Evolutionary conservation across 2,888 invertebrate species (phyloP).

Genomic region (Luperina nickerlii): DNA sequence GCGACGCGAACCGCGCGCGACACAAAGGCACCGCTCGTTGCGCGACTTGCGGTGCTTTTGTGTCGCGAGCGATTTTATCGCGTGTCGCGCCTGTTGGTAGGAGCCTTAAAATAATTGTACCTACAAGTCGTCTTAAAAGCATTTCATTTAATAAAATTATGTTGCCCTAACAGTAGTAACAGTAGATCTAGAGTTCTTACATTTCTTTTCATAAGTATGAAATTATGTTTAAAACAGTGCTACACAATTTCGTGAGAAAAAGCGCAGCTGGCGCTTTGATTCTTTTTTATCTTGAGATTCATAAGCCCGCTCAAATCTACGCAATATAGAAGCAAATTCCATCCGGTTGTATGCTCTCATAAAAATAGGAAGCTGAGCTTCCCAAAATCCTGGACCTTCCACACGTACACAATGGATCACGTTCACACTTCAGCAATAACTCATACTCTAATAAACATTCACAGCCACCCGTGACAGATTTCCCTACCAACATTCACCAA

Average conservation of each 20-base stretch:
- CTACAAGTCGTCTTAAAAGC: background rate
- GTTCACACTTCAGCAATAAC: slow-evolving; percentile 51
- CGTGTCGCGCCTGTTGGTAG: too few relatives aligned
- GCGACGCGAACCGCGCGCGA: too few relatives aligned
- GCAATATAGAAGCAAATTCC: slow-evolving; percentile 38
- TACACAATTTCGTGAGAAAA: slow-evolving; percentile 9
- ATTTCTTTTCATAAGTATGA: background rate
- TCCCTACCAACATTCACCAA: slow-evolving; percentile 39
- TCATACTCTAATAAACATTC: slow-evolving; percentile 58
- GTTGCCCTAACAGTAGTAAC: background rate
- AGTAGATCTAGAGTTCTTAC: background rate
- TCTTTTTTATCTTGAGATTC: slow-evolving; percentile 10
- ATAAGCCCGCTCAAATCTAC: slow-evolving; percentile 17
- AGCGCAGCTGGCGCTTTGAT: slow-evolving; percentile 14
- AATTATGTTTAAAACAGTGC: background rate
- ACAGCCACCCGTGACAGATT: slow-evolving; percentile 49
- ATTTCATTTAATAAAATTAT: background rate
- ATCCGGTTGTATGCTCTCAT: slow-evolving; percentile 18
- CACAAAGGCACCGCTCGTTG: too few relatives aligned
- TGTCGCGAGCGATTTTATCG: too few relatives aligned
- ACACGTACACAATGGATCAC: slow-evolving; percentile 44
- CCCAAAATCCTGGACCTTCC: slow-evolving; percentile 33
- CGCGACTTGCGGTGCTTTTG: too few relatives aligned
- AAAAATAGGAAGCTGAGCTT: slow-evolving; percentile 32
- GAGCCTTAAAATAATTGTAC: background rate